Percentiles rank a stretch among this genome's conserved stretches.
Conservation (phyloP, 1,140 invertebrate genomes). For the Helicorthomorpha holstii region DNA sequence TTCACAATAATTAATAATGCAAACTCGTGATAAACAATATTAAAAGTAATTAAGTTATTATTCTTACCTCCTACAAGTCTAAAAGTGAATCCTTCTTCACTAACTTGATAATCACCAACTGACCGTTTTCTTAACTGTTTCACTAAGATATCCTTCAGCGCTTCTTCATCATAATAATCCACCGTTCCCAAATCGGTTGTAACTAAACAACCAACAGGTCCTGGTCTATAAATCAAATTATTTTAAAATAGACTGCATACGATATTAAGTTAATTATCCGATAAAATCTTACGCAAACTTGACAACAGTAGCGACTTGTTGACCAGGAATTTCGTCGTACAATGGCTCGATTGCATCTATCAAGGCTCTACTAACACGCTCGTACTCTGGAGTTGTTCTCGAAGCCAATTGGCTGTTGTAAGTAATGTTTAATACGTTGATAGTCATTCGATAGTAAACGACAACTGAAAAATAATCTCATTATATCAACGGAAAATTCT, state of each 20-base stretch:
- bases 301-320: conserved; percentile 25
- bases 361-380: conserved; percentile 21
- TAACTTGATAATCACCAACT: conserved; percentile 22
- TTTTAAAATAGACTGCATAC: background rate
- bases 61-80: conserved; percentile 30
- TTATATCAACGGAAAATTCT: background rate
- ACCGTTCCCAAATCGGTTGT: conserved; percentile 30
- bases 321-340: conserved; percentile 23
- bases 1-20: too few species aligned
- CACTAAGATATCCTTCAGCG: conserved; percentile 22
- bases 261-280: conserved; percentile 2
- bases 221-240: background rate
- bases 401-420: conserved; percentile 22
- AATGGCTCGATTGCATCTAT: conserved; percentile 22
- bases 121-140: conserved; percentile 18
- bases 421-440: conserved; percentile 25
- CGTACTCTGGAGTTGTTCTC: conserved; percentile 23
- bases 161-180: conserved; percentile 21
- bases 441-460: conserved; percentile 28
- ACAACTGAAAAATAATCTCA: conserved; percentile 14
- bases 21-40: too few species aligned
- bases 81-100: conserved; percentile 30
- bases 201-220: conserved; percentile 12
- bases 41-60: too few species aligned
- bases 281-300: conserved; percentile 16